Evolutionary conservation across 1,140 invertebrate species (phyloP).

Genomic region (Solen grandis): DNA sequence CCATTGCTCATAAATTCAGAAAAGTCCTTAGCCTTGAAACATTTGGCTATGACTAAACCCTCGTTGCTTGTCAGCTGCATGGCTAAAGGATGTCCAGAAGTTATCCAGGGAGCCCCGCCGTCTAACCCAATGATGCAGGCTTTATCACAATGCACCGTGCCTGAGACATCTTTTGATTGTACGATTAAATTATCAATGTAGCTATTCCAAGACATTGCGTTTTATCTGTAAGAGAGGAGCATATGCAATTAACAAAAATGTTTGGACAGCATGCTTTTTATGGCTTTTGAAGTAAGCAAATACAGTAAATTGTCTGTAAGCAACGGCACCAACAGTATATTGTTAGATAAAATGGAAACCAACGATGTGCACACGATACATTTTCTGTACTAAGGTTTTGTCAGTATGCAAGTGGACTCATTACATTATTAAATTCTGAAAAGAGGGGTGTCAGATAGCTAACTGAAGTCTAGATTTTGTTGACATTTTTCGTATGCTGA

Average conservation of each 20-base stretch:
- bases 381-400: too few species aligned
- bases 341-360: not conserved
- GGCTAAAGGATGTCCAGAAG: not conserved
- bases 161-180: not conserved
- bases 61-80: constrained; percentile 14
- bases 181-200: too few species aligned
- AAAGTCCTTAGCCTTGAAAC: constrained; percentile 40
- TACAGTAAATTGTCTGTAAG: not conserved
- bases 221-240: too few species aligned
- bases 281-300: not conserved
- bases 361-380: too few species aligned
- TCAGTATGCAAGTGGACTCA: too few species aligned
- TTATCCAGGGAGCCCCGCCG: constrained; percentile 28
- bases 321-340: not conserved
- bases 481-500: too few species aligned
- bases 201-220: constrained; percentile 34
- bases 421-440: too few species aligned
- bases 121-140: constrained; percentile 39
- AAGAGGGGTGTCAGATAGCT: too few species aligned
- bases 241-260: too few species aligned
- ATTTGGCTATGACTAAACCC: constrained; percentile 22
- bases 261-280: too few species aligned
- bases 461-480: too few species aligned
- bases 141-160: constrained; percentile 8
- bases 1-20: constrained; percentile 11